phyloP scores from a whole-genome alignment of 1,140 invertebrate species.

The Cherax destructor region DNA sequence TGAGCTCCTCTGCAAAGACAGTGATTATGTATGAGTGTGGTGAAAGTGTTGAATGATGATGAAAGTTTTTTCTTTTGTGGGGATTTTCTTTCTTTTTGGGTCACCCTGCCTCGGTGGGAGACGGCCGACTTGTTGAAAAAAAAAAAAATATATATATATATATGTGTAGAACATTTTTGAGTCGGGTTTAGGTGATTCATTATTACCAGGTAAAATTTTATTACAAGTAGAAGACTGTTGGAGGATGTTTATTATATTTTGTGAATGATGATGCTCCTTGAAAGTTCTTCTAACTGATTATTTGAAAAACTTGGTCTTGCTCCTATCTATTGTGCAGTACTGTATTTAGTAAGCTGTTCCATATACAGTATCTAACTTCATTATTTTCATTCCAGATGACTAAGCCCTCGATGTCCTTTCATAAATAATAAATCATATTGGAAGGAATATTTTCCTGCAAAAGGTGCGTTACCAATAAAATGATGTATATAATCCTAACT shows the following conservation, averaged over 20 bases:
- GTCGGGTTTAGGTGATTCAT: neutral
- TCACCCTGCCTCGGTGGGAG: too few species aligned
- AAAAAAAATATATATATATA: too few species aligned
- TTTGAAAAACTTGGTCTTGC: neutral
- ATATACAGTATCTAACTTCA: slow-evolving; percentile 20
- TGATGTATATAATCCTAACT: neutral
- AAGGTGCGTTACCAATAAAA: slow-evolving; percentile 51
- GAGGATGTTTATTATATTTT: neutral
- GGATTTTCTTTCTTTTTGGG: too few species aligned
- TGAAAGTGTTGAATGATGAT: too few species aligned
- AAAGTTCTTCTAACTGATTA: neutral
- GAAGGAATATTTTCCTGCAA: slow-evolving; percentile 25
- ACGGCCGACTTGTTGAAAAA: too few species aligned
- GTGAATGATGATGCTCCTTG: neutral
- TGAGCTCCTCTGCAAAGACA: too few species aligned
- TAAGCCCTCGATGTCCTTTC: slow-evolving; percentile 59
- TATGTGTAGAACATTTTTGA: neutral
- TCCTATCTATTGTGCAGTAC: neutral
- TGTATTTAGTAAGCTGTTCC: neutral
- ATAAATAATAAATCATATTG: slow-evolving; percentile 51
- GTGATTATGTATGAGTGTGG: too few species aligned
- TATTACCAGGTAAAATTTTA: neutral
- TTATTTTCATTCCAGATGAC: slow-evolving; percentile 63
- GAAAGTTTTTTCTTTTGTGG: too few species aligned
- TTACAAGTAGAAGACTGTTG: neutral